phyloP scores from a whole-genome alignment of 1,140 invertebrate genomes.

The Phenacoccus solenopsis region DNA sequence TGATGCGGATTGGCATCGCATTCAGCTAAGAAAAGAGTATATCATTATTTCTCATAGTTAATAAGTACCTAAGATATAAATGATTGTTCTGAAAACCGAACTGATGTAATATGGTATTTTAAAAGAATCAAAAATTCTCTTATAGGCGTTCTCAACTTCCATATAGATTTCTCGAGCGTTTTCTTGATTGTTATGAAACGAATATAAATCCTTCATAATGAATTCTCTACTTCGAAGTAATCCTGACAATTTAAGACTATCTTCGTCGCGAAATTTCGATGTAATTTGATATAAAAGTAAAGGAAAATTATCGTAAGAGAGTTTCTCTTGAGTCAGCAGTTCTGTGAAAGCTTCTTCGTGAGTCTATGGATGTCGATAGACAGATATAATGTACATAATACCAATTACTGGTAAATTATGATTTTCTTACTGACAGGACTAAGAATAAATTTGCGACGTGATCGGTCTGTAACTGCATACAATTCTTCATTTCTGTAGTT shows the following conservation, averaged over 20 bases:
- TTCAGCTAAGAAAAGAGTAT: too few species aligned
- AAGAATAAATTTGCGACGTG: constrained; percentile 56
- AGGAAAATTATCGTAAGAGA: constrained; percentile 55
- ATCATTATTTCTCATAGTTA: too few species aligned
- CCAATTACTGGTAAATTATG: too few species aligned
- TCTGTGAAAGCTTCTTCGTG: constrained; percentile 71
- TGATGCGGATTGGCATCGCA: too few species aligned
- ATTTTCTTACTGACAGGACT: constrained; percentile 68
- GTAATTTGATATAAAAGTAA: constrained; percentile 73
- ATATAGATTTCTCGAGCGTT: constrained; percentile 55
- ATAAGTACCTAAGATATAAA: too few species aligned
- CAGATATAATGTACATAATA: too few species aligned
- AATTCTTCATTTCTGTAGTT: constrained; percentile 42
- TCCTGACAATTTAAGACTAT: constrained; percentile 64
- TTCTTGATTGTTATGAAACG: constrained; percentile 55
- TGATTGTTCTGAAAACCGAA: too few species aligned
- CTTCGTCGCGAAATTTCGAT: constrained; percentile 79
- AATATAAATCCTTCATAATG: constrained; percentile 89
- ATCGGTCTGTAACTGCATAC: constrained; percentile 55
- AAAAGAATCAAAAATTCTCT: constrained; percentile 48
- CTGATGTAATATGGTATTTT: constrained; percentile 50
- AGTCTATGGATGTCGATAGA: too few species aligned
- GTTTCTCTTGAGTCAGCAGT: constrained; percentile 45
- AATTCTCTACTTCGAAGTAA: constrained; percentile 73
- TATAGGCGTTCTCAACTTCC: constrained; percentile 49